Evolutionary conservation across 2,797 vertebrate species (phyloP), one percentile per base, ranked within the genome.

Genomic region (Cichlasoma orientale): DNA sequence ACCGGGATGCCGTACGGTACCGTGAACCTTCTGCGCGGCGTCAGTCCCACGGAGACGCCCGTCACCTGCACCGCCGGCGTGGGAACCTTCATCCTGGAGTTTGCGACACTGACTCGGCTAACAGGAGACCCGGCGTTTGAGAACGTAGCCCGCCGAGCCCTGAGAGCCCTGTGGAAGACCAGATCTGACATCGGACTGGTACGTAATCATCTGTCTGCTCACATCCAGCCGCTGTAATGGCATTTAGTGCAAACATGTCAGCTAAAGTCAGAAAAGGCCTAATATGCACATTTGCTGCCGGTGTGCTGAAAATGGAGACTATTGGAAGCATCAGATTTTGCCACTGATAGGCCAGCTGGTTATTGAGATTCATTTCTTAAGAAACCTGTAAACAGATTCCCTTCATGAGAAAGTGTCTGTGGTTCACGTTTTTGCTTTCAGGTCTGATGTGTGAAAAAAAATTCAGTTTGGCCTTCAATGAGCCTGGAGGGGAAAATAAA

Each of bases 1-100:
- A 98, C 96, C 0, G 98, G 98, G 23, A 99, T 99, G 98, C 98
- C 98, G 0, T 99, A 97, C 75, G 98, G 98, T 13, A 99, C 98
- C 0, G 97, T 99, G 83, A 99, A 99, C 92, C 95, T 99, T 53
- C 95, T 98, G 89, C 95, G 86, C 0, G 98, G 98, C 0, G 97
- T 99, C 75, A 97, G 97, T 86, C 96, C 97, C 2, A 94, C 96
- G 0, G 98, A 99, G 89, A 99, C 98, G 2, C 95, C 98, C 0
- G 96, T 99, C 82, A 99, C 98, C 27, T 99, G 98, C 79, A 99
- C 98, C 0, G 98, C 98, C 13, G 98, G 98, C 1, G 97, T 99
- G 3, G 98, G 98, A 23, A 99, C 98, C 9, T 99, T 98, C 92
- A 98, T 99, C 88, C 95, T 99, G 93, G 98, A 99, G 90, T 99